These are phyloP conservation scores for Drosophila anomelani DNA, from an alignment of 2,888 invertebrate species.

Conservation along the genomic window DNA sequence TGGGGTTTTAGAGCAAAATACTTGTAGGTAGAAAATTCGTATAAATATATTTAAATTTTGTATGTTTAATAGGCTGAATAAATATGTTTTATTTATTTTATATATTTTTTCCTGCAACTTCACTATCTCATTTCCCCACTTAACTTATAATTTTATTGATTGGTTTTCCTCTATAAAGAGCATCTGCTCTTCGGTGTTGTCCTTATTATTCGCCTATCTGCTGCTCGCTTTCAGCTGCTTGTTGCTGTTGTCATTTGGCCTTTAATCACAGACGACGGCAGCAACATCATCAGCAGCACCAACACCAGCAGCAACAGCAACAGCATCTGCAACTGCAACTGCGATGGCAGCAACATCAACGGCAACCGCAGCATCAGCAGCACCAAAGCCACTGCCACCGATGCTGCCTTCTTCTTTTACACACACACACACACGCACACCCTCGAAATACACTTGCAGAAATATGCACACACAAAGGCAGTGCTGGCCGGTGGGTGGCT, in stretches of 20 bases:
- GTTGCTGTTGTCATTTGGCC: constrained; percentile 54
- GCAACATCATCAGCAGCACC: constrained; percentile 35
- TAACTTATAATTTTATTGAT: not conserved
- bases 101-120: not conserved
- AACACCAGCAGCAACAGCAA: constrained; percentile 37
- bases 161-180: not conserved
- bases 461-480: constrained; percentile 41
- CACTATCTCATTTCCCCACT: not conserved
- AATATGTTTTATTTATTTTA: not conserved
- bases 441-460: constrained; percentile 11
- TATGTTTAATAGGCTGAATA: too few relatives aligned
- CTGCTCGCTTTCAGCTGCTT: constrained; percentile 26
- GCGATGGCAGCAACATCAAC: constrained; percentile 20
- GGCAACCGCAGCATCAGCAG: constrained; percentile 38
- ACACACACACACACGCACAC: constrained; percentile 12
- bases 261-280: constrained; percentile 57
- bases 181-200: not conserved
- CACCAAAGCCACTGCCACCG: constrained; percentile 37
- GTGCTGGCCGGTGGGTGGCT: constrained; percentile 57
- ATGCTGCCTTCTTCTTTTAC: constrained; percentile 42
- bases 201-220: not conserved
- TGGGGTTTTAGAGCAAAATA: not conserved
- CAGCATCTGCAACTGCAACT: constrained; percentile 37
- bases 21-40: not conserved
- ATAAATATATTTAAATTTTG: too few relatives aligned